Conservation (phyloP, 1,140 invertebrate species). For the Eupeodes corollae region DNA sequence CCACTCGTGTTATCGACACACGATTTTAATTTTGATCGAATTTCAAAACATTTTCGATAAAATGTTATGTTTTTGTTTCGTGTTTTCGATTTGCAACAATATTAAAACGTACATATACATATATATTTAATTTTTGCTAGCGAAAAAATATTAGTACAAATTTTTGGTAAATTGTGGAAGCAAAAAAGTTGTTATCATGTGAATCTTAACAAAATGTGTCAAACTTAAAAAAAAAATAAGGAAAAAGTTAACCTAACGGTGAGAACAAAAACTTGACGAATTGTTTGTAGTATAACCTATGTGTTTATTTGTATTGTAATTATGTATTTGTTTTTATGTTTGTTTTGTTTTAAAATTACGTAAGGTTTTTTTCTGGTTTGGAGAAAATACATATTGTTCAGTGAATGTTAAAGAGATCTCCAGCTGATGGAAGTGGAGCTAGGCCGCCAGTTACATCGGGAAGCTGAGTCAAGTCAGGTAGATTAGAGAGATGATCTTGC, state of each 20-base stretch:
- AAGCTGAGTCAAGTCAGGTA: conserved; percentile 82
- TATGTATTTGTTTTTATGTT: not conserved
- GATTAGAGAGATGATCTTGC: conserved; percentile 80
- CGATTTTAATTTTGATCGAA: too few relatives aligned
- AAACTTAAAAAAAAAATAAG: not conserved
- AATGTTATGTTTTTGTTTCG: too few relatives aligned
- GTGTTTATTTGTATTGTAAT: not conserved
- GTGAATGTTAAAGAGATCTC: conserved; percentile 74
- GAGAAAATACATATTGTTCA: not conserved
- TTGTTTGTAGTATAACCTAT: not conserved
- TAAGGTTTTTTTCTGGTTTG: not conserved
- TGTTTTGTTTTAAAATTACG: not conserved
- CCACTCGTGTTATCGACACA: too few relatives aligned
- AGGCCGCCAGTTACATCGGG: conserved; percentile 82
- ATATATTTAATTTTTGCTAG: too few relatives aligned
- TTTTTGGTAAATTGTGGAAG: too few relatives aligned
- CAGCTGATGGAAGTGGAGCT: conserved; percentile 84
- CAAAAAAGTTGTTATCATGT: too few relatives aligned
- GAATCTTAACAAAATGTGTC: too few relatives aligned
- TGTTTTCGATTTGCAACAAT: too few relatives aligned
- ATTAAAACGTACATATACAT: too few relatives aligned
- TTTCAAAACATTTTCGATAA: too few relatives aligned
- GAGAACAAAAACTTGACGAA: not conserved
- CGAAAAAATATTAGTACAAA: too few relatives aligned
- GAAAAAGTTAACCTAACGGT: not conserved